Base-by-base conservation (phyloP, 2,888 invertebrate genomes). In the Chymomyza amoena region DNA sequence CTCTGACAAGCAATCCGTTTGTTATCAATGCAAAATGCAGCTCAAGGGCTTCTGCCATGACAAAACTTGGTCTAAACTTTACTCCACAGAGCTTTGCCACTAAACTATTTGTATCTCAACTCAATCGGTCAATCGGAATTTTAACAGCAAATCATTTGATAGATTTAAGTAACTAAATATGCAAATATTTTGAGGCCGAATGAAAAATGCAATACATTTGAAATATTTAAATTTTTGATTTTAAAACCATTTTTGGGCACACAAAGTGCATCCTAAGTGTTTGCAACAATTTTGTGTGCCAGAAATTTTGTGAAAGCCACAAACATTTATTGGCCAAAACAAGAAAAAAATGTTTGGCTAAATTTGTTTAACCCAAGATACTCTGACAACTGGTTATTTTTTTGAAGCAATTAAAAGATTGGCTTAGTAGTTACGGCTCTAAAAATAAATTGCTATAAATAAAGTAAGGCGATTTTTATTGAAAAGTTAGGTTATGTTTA, bases 201-300 rank as follows among this genome's bases (percentile, higher is more conserved):
- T 74, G 51, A 63, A 60, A 73, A 52, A 57, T 39, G 61, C 39
- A 72, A 69, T 69, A 72, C 54, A 13, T 45, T 45, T 45, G 4
- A 45, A 72, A 79, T 72, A 69, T 67, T 52, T 69, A 63, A 60
- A 80, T 77, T 80, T 73, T 25, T 36, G 15, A 32, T 32, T 32
- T 32, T 45, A 45, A 10, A 45, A 45, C 32, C 32, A 65, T 54
- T 61, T 73, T 25, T 32, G 61, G 20, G 10, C n/a, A 67, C 65
- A 80, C 66, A 80, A 77, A 80, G 80, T 77, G 78, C 68, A 80
- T 77, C 69, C 69, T 60, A 54, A 77, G 77, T 78, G 80, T 78
- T 78, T 77, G 66, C 45, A 63, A 52, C 67, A 68, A 64, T 66
- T 76, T 51, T 18, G 18, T 32, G 32, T 32, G 32, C 1, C 32